A percentile compares a stretch with the other conserved stretches of the same genome.
phyloP scores from a whole-genome alignment of 2,888 invertebrate genomes.

The Anorthoa munda region DNA sequence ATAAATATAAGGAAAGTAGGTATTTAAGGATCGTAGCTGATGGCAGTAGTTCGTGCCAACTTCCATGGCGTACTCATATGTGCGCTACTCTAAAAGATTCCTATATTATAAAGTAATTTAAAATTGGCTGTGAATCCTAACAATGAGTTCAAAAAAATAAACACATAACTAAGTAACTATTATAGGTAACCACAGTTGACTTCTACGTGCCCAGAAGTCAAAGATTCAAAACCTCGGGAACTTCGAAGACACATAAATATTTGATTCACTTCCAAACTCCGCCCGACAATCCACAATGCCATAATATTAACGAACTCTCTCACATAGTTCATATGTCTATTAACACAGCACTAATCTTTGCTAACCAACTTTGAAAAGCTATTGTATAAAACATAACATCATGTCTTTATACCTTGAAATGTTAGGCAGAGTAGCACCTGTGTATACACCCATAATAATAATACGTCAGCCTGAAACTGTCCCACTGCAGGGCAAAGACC shows the following conservation, averaged over 20 bases:
- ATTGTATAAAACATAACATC: no score
- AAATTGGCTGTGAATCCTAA: neutral
- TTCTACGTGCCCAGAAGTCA: slow-evolving; percentile 25
- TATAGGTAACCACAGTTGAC: slow-evolving; percentile 9
- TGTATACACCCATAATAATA: no score
- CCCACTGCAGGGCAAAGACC: no score
- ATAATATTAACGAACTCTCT: slow-evolving; percentile 42
- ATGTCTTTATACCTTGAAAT: no score
- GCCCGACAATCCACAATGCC: slow-evolving; percentile 24
- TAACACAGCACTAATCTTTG: slow-evolving; percentile 33
- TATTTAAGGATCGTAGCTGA: no score
- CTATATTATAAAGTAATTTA: neutral
- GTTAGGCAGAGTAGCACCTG: no score
- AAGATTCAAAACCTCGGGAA: slow-evolving; percentile 45
- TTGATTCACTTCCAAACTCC: slow-evolving; percentile 49
- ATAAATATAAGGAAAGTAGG: no score
- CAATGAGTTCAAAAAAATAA: neutral
- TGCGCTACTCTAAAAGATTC: no score
- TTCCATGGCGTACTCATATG: no score
- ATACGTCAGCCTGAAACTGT: no score
- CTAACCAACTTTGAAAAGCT: slow-evolving; percentile 23
- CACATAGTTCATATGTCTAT: slow-evolving; percentile 35
- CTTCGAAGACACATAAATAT: slow-evolving; percentile 54
- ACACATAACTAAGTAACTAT: neutral
- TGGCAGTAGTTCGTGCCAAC: no score